These are phyloP conservation scores for Selene dorsalis DNA, from an alignment of 2,797 vertebrate species.

Conservation along the genomic window DNA sequence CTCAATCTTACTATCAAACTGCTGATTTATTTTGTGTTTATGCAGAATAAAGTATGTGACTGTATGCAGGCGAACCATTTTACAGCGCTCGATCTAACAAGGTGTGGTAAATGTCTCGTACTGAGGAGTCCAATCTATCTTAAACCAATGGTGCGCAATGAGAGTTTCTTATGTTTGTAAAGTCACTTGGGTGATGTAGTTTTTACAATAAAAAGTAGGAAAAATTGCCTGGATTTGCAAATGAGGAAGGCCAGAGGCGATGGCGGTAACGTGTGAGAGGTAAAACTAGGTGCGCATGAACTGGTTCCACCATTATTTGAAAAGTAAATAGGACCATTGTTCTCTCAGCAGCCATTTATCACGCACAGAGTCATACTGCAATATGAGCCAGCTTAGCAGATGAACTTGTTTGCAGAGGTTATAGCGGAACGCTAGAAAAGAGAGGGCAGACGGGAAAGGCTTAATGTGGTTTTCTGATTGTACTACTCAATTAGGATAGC, in stretches of 20 bases:
- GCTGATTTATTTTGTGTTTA: constrained; percentile 17
- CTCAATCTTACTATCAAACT: background rate
- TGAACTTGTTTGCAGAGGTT: constrained; percentile 57
- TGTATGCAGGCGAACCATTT: constrained; percentile 9
- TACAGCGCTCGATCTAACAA: constrained; percentile 3
- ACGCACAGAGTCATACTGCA: constrained; percentile 62
- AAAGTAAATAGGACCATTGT: constrained; percentile 77
- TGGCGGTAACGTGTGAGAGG: constrained; percentile 36
- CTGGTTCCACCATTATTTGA: constrained; percentile 62
- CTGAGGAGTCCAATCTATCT: background rate
- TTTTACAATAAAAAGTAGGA: constrained; percentile 28
- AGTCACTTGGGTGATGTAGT: constrained; percentile 11
- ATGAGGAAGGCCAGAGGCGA: constrained; percentile 44
- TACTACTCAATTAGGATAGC: constrained; percentile 62
- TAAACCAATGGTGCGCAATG: constrained; percentile 8
- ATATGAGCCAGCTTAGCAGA: constrained; percentile 63
- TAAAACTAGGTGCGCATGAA: constrained; percentile 55
- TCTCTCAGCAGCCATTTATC: constrained; percentile 71
- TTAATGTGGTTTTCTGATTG: constrained; percentile 48
- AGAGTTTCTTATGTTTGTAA: constrained; percentile 31
- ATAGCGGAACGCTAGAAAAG: constrained; percentile 15
- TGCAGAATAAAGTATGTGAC: background rate
- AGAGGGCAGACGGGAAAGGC: constrained; percentile 43
- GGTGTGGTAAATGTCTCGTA: background rate
- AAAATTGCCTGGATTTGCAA: constrained; percentile 58